Conservation (phyloP, 2,888 invertebrate species). For the Orthonevra nobilis region DNA sequence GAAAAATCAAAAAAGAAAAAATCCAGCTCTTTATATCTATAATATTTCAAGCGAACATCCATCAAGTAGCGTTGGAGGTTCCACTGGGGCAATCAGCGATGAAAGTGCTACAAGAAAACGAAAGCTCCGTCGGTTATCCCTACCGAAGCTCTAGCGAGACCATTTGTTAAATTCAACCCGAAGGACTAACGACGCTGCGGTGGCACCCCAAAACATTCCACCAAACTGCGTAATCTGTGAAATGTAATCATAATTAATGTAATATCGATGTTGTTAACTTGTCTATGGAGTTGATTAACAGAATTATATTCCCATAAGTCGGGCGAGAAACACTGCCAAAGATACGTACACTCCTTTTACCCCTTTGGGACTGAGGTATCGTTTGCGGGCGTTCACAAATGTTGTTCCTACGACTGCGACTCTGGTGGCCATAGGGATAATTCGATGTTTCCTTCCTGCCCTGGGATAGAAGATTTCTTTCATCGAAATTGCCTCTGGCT, state of each 20-base stretch:
- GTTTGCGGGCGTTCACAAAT: slow-evolving; percentile 16
- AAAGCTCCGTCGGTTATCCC: slow-evolving; percentile 9
- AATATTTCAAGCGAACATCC: slow-evolving; percentile 20
- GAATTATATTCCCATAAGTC: slow-evolving; percentile 55
- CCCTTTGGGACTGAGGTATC: not conserved
- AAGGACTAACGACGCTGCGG: slow-evolving; percentile 30
- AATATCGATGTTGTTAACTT: slow-evolving; percentile 59
- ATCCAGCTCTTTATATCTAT: slow-evolving; percentile 9
- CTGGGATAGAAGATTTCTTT: not conserved
- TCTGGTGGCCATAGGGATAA: slow-evolving; percentile 11
- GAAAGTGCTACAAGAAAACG: slow-evolving; percentile 27
- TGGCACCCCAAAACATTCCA: slow-evolving; percentile 1
- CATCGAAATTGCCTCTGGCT: slow-evolving; percentile 19
- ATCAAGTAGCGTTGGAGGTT: slow-evolving; percentile 4
- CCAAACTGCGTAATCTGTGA: slow-evolving; percentile 47
- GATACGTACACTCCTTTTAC: not conserved
- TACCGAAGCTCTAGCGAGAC: slow-evolving; percentile 22
- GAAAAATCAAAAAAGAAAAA: slow-evolving; percentile 7
- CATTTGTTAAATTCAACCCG: slow-evolving; percentile 55
- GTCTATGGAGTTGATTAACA: slow-evolving; percentile 56
- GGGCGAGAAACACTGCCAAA: slow-evolving; percentile 1
- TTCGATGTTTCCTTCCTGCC: slow-evolving; percentile 11
- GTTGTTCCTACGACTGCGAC: no score
- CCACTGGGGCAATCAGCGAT: slow-evolving; percentile 19
- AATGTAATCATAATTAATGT: slow-evolving; percentile 66